A percentile compares a stretch with the other conserved stretches of the same genome.
These are phyloP conservation scores for Brachystomella parvula DNA, from an alignment of 1,140 invertebrate species.

Conservation along the genomic window DNA sequence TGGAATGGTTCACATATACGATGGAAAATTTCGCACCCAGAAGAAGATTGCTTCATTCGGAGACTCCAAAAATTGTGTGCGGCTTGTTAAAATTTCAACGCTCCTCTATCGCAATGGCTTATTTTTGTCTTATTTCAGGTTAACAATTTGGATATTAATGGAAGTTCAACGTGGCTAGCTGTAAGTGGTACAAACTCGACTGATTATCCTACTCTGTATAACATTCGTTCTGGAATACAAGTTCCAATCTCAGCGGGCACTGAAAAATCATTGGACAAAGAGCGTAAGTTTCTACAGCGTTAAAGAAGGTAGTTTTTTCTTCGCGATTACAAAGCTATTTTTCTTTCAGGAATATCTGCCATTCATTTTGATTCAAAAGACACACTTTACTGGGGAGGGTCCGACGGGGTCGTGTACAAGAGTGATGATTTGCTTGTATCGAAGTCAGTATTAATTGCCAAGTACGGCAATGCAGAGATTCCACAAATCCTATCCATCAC, in stretches of 20 bases:
- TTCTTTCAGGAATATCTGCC: background rate
- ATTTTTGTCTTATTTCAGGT: background rate
- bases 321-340: background rate
- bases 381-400: background rate
- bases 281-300: background rate
- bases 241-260: background rate
- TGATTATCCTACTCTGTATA: background rate
- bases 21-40: background rate
- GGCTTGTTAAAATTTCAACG: background rate
- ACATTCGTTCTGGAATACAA: background rate
- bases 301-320: background rate
- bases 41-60: background rate
- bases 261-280: background rate
- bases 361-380: conserved; percentile 2
- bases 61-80: background rate
- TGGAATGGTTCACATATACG: background rate
- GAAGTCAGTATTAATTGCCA: background rate
- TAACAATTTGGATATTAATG: conserved; percentile 2
- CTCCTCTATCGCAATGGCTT: background rate
- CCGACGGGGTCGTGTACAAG: background rate
- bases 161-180: background rate
- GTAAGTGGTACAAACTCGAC: background rate
- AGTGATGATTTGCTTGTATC: background rate
- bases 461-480: background rate
- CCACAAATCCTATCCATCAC: background rate